phyloP scores from a whole-genome alignment of 1,140 invertebrate species.

The Heliconius nattereri region DNA sequence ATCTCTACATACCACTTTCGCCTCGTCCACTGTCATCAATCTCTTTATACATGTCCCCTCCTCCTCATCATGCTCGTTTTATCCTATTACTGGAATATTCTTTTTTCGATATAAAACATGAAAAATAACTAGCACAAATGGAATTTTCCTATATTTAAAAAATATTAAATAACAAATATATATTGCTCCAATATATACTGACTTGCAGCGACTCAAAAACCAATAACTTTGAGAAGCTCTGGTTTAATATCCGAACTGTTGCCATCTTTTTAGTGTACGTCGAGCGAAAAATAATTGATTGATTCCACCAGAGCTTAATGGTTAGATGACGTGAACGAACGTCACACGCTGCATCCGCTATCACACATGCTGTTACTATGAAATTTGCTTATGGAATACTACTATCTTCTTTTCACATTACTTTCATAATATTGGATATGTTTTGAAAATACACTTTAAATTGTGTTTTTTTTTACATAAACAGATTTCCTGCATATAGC shows the following conservation, averaged over 20 bases:
- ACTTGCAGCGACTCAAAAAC: not conserved
- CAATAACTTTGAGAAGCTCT: slow-evolving; percentile 6
- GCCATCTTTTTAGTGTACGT: slow-evolving; percentile 66
- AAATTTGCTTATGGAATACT: not conserved
- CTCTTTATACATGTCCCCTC: no score
- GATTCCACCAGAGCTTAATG: slow-evolving; percentile 65
- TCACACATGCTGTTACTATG: slow-evolving; percentile 16
- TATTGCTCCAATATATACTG: no score
- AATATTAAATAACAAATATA: no score
- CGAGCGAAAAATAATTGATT: slow-evolving; percentile 75
- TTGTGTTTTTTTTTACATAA: not conserved
- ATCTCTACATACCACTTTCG: no score
- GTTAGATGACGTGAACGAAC: slow-evolving; percentile 63
- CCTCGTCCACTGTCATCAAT: no score
- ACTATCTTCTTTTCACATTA: not conserved
- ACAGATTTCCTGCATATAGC: no score
- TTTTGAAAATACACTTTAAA: not conserved
- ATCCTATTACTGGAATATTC: no score
- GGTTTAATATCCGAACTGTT: slow-evolving; percentile 65
- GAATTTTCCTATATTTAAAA: no score
- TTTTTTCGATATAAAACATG: no score
- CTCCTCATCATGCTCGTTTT: no score
- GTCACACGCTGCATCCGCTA: slow-evolving; percentile 32
- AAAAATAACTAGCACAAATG: no score
- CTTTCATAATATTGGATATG: not conserved